phyloP scores from a whole-genome alignment of 2,797 vertebrate species.

The Enteromius fasciolatus region DNA sequence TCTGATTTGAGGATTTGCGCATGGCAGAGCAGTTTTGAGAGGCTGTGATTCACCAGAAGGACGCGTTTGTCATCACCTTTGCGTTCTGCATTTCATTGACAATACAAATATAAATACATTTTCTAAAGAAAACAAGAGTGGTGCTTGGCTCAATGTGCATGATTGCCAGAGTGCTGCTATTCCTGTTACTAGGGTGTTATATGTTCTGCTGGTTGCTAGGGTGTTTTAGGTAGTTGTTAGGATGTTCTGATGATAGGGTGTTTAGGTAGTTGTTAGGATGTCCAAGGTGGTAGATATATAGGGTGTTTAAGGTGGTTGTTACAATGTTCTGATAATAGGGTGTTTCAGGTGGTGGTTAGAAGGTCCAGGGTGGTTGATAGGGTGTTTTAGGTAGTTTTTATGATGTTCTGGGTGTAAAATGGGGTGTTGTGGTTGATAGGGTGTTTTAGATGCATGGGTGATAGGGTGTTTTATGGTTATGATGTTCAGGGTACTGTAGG shows the following conservation, averaged over 20 bases:
- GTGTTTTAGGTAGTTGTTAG: neutral
- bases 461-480: neutral
- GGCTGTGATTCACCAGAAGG: neutral
- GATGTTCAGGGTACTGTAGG: neutral
- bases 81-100: neutral
- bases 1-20: constrained; percentile 29
- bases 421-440: neutral
- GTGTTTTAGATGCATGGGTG: neutral
- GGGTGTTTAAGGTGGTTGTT: neutral
- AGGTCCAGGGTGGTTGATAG: neutral
- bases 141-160: too few relatives aligned
- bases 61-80: constrained; percentile 21
- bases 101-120: neutral
- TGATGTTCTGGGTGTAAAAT: neutral
- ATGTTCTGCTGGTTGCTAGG: neutral
- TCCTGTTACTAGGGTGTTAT: neutral
- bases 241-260: neutral
- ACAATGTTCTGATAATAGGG: neutral
- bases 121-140: neutral
- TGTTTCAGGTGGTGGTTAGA: neutral
- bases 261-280: neutral
- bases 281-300: neutral
- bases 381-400: neutral
- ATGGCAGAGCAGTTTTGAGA: constrained; percentile 7
- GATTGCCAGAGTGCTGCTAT: constrained; percentile 19